These are phyloP conservation scores for Xenopus petersii DNA, from an alignment of 2,797 vertebrate species.

Conservation along the genomic window DNA sequence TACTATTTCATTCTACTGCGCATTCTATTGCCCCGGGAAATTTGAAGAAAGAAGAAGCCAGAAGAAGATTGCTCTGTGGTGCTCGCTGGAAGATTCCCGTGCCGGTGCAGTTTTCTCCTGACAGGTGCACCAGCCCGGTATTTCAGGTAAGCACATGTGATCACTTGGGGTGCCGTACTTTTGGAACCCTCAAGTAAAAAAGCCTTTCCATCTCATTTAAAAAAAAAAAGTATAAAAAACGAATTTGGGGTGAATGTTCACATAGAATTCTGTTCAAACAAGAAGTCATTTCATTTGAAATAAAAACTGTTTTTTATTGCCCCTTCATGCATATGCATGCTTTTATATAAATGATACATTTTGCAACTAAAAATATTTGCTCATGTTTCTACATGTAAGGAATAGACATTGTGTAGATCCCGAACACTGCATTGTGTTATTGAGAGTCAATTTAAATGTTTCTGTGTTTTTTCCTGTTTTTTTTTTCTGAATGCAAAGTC, in stretches of 20 bases:
- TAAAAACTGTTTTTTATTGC: slow-evolving; percentile 47
- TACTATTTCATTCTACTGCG: too few species aligned
- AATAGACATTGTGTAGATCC: slow-evolving; percentile 26
- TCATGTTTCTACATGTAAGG: slow-evolving; percentile 12
- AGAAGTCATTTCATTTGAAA: slow-evolving; percentile 18
- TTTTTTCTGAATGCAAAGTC: slow-evolving; percentile 6
- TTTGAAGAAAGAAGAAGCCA: too few species aligned
- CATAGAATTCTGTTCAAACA: slow-evolving; percentile 56
- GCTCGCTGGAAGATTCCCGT: too few species aligned
- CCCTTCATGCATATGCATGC: slow-evolving; percentile 15
- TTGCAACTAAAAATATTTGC: slow-evolving; percentile 40
- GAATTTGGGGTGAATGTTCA: slow-evolving; percentile 4
- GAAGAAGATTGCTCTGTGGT: too few species aligned
- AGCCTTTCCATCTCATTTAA: too few species aligned
- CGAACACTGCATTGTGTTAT: slow-evolving; percentile 11
- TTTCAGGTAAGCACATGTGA: too few species aligned
- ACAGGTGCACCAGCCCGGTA: too few species aligned
- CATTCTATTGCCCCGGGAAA: too few species aligned
- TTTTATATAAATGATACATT: slow-evolving; percentile 42
- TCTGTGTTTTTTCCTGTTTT: background rate
- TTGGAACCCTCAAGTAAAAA: too few species aligned
- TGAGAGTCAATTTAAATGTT: slow-evolving; percentile 44
- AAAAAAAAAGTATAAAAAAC: slow-evolving; percentile 15
- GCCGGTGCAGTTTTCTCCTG: too few species aligned
- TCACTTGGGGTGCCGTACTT: too few species aligned